These are phyloP conservation scores for Corvus hawaiiensis DNA, from an alignment of 2,113 vertebrate species.

Conservation along the genomic window DNA sequence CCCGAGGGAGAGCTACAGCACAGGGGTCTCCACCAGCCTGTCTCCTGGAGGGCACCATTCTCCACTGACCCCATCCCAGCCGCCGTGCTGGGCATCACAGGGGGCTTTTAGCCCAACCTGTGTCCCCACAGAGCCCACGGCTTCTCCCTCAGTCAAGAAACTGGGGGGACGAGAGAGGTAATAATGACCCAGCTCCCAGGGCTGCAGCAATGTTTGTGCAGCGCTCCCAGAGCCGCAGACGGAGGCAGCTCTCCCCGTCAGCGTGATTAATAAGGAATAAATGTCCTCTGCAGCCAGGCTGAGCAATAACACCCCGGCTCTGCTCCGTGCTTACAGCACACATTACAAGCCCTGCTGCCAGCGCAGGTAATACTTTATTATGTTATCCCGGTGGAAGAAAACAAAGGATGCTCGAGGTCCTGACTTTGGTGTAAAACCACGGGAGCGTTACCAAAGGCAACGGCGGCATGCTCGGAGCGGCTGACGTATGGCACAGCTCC, in stretches of 20 bases:
- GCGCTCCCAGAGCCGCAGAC: neutral
- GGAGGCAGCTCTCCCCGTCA: neutral
- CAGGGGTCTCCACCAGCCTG: rapidly evolving
- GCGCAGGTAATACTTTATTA: slow-evolving; percentile 28
- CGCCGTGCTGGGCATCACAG: rapidly evolving
- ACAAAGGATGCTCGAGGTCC: slow-evolving; percentile 55
- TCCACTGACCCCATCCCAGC: neutral
- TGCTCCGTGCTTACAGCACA: slow-evolving; percentile 31
- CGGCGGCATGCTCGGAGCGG: neutral
- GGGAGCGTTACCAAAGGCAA: slow-evolving; percentile 38
- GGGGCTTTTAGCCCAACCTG: neutral
- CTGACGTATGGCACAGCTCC: slow-evolving; percentile 17
- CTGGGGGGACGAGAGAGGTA: rapidly evolving
- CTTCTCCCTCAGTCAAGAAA: neutral
- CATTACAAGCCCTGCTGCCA: slow-evolving; percentile 13
- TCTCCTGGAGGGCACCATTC: neutral
- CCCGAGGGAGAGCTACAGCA: neutral
- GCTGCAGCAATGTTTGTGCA: neutral
- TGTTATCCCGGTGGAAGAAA: slow-evolving; percentile 39
- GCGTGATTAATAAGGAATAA: slow-evolving; percentile 27
- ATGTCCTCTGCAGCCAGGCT: slow-evolving; percentile 32
- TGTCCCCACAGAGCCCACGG: neutral
- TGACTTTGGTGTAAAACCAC: slow-evolving; percentile 3
- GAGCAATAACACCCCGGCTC: neutral
- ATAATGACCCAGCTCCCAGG: neutral